Evolutionary conservation across 2,113 vertebrate species (phyloP).

Genomic region (Cyrtonyx montezumae): DNA sequence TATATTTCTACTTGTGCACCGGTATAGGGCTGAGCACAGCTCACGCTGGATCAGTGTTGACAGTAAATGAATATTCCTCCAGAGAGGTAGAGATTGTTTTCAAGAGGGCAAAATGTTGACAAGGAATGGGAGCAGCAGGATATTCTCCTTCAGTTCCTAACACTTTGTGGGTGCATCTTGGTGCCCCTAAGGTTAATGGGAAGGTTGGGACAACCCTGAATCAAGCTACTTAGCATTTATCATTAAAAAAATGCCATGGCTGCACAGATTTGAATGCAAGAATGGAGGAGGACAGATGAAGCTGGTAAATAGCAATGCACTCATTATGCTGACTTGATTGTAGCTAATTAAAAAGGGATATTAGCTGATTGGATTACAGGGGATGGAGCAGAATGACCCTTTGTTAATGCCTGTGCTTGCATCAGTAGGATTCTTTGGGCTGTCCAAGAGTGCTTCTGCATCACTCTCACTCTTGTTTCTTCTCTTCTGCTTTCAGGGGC

Average conservation of each 20-base stretch:
- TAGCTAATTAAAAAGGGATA: constrained; percentile 69
- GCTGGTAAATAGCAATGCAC: constrained; percentile 54
- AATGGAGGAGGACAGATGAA: constrained; percentile 46
- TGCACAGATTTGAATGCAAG: constrained; percentile 34
- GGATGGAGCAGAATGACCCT: constrained; percentile 66
- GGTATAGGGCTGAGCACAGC: background rate
- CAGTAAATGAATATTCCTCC: background rate
- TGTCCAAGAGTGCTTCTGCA: background rate
- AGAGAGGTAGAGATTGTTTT: background rate
- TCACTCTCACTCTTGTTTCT: background rate
- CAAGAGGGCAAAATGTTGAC: background rate
- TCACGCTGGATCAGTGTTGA: background rate
- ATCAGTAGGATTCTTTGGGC: constrained; percentile 48
- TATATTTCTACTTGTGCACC: background rate
- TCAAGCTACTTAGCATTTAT: constrained; percentile 19
- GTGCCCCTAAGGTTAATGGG: background rate
- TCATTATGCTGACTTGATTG: constrained; percentile 66
- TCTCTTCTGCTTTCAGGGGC: constrained; percentile 10
- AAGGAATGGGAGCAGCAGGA: background rate
- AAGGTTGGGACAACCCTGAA: constrained; percentile 12
- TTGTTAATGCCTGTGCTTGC: constrained; percentile 50
- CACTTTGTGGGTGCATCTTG: background rate
- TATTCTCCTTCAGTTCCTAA: background rate
- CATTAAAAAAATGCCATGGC: background rate
- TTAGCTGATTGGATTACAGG: constrained; percentile 71